Percentiles rank a stretch among this genome's conserved stretches.
Conservation (phyloP, 92 coral and sea anemone species). For the Heteractis magnifica region DNA sequence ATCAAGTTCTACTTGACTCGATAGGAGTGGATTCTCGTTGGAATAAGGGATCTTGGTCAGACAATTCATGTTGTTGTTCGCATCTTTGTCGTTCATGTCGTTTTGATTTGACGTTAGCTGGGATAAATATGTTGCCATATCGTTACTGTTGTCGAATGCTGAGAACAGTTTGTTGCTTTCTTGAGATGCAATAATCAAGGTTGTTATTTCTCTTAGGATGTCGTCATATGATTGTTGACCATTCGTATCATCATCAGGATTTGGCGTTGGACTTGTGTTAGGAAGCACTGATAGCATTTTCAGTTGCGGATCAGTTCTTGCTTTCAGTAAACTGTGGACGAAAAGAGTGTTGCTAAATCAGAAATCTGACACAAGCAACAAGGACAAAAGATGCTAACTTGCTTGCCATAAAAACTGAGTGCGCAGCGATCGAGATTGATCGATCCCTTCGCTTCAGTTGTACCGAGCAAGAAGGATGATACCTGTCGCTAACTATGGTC, state of each 20-base stretch:
- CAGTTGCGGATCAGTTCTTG: neutral
- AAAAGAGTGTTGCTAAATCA: neutral
- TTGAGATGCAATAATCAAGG: slow-evolving; percentile 5
- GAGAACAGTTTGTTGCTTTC: neutral
- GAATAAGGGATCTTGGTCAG: slow-evolving; percentile 13
- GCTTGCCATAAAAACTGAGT: too few species aligned
- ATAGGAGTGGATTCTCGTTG: neutral
- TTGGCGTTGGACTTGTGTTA: neutral
- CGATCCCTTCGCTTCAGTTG: too few species aligned
- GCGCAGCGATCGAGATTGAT: too few species aligned
- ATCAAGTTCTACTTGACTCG: too few species aligned
- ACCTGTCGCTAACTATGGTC: too few species aligned
- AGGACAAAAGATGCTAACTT: too few species aligned
- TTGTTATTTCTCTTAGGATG: neutral
- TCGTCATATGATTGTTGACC: neutral
- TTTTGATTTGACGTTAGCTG: neutral
- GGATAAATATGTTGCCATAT: neutral
- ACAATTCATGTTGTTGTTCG: neutral
- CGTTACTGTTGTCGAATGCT: too few species aligned
- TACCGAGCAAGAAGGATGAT: too few species aligned
- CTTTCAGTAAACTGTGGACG: neutral
- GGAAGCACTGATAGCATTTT: neutral
- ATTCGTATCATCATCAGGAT: neutral
- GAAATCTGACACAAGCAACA: neutral
- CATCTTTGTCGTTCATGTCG: neutral